Evolutionary conservation across 1,140 invertebrate species (phyloP).

Genomic region (Ostrea edulis): DNA sequence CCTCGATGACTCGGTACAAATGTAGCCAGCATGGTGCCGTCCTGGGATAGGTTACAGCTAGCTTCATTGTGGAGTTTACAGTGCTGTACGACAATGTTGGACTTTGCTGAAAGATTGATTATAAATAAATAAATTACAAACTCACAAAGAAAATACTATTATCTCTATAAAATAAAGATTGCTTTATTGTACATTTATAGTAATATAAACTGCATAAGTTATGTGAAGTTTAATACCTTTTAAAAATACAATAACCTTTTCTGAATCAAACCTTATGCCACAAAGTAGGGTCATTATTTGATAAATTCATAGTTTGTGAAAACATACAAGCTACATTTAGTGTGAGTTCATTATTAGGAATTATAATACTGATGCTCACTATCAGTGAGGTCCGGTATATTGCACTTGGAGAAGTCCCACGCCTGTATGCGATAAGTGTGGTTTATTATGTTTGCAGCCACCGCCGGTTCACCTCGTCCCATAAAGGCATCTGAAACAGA

Average conservation of each 20-base stretch:
- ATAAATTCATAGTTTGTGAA: no score
- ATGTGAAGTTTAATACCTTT: no score
- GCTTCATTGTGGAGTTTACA: constrained; percentile 94
- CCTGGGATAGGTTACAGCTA: constrained; percentile 90
- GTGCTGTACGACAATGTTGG: constrained; percentile 89
- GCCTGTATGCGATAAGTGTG: constrained; percentile 87
- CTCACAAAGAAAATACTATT: no score
- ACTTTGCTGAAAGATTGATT: constrained; percentile 61
- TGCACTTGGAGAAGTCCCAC: constrained; percentile 88
- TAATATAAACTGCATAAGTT: no score
- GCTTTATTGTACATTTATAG: no score
- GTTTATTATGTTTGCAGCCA: constrained; percentile 75
- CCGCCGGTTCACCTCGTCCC: constrained; percentile 75
- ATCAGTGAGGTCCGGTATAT: constrained; percentile 88
- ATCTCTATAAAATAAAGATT: no score
- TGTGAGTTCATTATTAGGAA: no score
- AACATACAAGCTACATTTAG: no score
- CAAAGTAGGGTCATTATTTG: no score
- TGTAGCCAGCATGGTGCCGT: constrained; percentile 89
- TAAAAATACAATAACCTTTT: no score
- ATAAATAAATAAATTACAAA: no score
- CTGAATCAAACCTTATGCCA: no score
- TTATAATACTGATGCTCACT: constrained; percentile 79
- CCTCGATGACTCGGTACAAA: constrained; percentile 83
- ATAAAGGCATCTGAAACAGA: constrained; percentile 71